Evolutionary conservation across 2,113 vertebrate genomes (phyloP), one percentile per base, ranked within the genome.

Genomic region (Phylloscopus whistleri): DNA sequence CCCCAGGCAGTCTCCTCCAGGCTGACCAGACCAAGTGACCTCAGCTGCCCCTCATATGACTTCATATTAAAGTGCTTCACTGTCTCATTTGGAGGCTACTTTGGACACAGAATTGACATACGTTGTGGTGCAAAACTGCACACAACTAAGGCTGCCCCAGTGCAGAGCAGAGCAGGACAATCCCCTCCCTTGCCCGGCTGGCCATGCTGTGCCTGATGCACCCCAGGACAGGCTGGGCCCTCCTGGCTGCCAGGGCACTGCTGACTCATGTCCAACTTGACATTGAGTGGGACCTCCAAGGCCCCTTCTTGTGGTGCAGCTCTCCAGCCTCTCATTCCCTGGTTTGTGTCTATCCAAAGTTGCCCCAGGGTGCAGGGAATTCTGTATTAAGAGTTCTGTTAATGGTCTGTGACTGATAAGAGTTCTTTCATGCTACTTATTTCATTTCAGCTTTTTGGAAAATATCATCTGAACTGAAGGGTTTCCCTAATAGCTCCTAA

Each of bases 241-340:
- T 53, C 17, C 48, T 63, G 68, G 67, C 31, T 53, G 37, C 48
- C 56, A 27, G 58, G 58, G 17, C 48, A 63, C 48, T 63, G 58
- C 22, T 72, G 48, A 0, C 27, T 62, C 10, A 37, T 10, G 2
- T 26, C 8, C 20, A 26, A 1, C 33, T 53, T 33, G 4, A 4
- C 17, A 13, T 3, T 0, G 1, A 44, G 10, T 48, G 37, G 26
- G 26, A 26, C 6, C 5, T 6, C 13, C 14, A 26, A 11, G 39
- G 14, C 8, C 16, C 39, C 17, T 53, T 46, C 28, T 56, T n/a
- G 4, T 11, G 5, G 27, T 53, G 22, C 39, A 63, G 13, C 39
- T 37, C 8, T 33, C 27, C 58, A 73, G 27, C 33, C 23, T 72
- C 27, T 70, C 31, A 15, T 84, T 63, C 33, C 31, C 81, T 24